phyloP scores from a whole-genome alignment of 1,140 invertebrate species.

The Geopemphigus sp. region DNA sequence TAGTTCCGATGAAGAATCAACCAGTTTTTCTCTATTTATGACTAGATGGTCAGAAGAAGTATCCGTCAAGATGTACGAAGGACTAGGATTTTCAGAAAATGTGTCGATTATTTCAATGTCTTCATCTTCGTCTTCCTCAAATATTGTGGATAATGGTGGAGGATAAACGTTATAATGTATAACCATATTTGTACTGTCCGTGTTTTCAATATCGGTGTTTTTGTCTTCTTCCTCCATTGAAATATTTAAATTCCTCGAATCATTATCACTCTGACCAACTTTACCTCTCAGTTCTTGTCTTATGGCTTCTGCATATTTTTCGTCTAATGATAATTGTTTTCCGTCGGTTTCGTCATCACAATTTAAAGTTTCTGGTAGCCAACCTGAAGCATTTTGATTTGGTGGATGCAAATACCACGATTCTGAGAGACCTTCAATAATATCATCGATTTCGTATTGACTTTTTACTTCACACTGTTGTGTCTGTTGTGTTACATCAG shows the following conservation, averaged over 20 bases:
- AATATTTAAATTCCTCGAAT: constrained; percentile 42
- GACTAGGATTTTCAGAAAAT: constrained; percentile 38
- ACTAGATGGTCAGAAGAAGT: constrained; percentile 35
- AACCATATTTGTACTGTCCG: constrained; percentile 50
- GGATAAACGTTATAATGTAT: constrained; percentile 52
- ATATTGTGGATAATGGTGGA: constrained; percentile 63
- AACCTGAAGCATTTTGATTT: constrained; percentile 26
- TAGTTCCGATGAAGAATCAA: constrained; percentile 22
- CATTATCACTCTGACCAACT: constrained; percentile 32
- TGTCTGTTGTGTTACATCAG: neutral
- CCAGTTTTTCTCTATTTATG: constrained; percentile 40
- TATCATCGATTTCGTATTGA: constrained; percentile 50
- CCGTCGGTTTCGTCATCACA: constrained; percentile 25
- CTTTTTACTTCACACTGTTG: constrained; percentile 9
- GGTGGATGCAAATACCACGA: constrained; percentile 45
- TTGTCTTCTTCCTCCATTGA: constrained; percentile 31
- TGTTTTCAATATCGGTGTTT: neutral
- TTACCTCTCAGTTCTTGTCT: constrained; percentile 64
- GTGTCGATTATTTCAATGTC: constrained; percentile 50
- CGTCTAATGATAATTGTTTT: constrained; percentile 48
- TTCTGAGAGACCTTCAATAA: constrained; percentile 48
- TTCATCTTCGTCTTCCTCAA: constrained; percentile 60
- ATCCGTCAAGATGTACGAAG: constrained; percentile 33
- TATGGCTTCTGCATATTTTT: constrained; percentile 57
- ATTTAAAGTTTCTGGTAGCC: constrained; percentile 38